Evolutionary conservation across 2,113 vertebrate genomes (phyloP).

Genomic region (Halichoeres trimaculatus): DNA sequence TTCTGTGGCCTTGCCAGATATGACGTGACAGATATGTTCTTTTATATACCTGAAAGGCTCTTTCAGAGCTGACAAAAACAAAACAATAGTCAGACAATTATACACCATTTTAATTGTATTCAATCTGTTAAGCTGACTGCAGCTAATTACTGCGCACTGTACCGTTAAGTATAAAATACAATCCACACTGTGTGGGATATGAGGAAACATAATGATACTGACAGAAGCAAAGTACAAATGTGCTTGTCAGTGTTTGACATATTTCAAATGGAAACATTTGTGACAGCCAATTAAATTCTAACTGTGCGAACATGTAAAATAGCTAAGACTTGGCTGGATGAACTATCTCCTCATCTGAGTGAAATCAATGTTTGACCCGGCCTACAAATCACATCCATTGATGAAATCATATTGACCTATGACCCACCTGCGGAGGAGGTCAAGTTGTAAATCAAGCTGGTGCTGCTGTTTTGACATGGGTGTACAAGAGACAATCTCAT

Average conservation of each 20-base stretch:
- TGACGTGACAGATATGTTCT: too few species aligned
- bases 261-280: background rate
- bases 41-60: too few species aligned
- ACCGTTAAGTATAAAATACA: too few species aligned
- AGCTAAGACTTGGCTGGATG: background rate
- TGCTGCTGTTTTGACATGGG: background rate
- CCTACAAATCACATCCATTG: background rate
- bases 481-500: background rate
- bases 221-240: background rate
- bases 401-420: background rate
- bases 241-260: background rate
- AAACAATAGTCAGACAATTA: too few species aligned
- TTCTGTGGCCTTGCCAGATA: too few species aligned
- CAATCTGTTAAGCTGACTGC: too few species aligned
- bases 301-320: background rate
- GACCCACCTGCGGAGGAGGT: conserved; percentile 1
- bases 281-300: background rate
- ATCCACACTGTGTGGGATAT: too few species aligned
- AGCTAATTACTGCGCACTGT: too few species aligned
- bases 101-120: too few species aligned
- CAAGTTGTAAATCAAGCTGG: conserved; percentile 12
- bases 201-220: too few species aligned
- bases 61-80: too few species aligned
- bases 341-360: background rate
- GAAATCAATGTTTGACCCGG: background rate